A percentile compares a stretch with the other conserved stretches of the same genome.
These are phyloP conservation scores for Speoplatyrhinus poulsoni DNA, from an alignment of 2,113 vertebrate species.

Conservation along the genomic window DNA sequence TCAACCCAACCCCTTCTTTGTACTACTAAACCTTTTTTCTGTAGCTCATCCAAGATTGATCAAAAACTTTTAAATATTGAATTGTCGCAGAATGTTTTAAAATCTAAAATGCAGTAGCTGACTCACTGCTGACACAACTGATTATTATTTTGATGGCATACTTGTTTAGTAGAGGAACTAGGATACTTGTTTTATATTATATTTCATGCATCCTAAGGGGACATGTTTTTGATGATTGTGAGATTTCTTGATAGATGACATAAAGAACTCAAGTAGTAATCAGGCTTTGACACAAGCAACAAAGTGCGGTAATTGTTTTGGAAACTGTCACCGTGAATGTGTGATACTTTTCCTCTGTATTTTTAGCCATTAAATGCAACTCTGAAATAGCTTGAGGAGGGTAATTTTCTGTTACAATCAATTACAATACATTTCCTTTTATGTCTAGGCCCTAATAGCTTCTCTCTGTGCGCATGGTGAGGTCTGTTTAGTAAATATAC, in stretches of 20 bases:
- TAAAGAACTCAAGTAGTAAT: constrained; percentile 59
- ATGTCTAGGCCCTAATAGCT: constrained; percentile 70
- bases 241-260: too few species aligned
- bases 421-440: constrained; percentile 75
- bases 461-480: constrained; percentile 58
- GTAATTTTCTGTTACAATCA: constrained; percentile 79
- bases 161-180: constrained; percentile 18
- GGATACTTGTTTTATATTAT: background rate
- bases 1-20: constrained; percentile 5
- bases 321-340: constrained; percentile 59
- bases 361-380: constrained; percentile 65
- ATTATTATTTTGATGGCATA: constrained; percentile 52
- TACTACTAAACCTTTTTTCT: background rate
- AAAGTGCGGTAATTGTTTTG: constrained; percentile 70
- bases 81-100: too few species aligned
- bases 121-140: constrained; percentile 32
- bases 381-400: constrained; percentile 68
- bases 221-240: background rate
- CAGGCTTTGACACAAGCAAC: constrained; percentile 63
- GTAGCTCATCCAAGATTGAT: constrained; percentile 14
- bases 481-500: constrained; percentile 74
- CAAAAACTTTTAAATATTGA: too few species aligned
- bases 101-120: background rate
- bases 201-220: background rate
- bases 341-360: constrained; percentile 43